phyloP scores from a whole-genome alignment of 2,113 vertebrate species.

The Hemichromis elongatus region DNA sequence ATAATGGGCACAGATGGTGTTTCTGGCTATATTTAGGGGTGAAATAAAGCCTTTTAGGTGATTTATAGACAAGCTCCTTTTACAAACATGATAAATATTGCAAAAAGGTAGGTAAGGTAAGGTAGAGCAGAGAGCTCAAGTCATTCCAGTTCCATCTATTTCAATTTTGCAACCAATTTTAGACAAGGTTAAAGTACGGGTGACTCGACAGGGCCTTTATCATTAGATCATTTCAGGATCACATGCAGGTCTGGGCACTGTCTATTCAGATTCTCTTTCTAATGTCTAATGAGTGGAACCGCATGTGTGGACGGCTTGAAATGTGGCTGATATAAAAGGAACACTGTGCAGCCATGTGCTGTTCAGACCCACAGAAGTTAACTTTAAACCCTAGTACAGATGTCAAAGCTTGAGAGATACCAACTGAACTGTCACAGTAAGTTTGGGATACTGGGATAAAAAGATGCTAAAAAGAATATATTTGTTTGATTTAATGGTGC shows the following conservation, averaged over 20 bases:
- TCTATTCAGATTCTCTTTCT: constrained; percentile 7
- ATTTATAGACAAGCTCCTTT: not conserved
- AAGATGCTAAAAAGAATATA: not conserved
- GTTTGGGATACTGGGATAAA: not conserved
- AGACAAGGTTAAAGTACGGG: not conserved
- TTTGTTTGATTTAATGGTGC: not conserved
- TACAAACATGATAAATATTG: not conserved
- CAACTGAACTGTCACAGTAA: not conserved
- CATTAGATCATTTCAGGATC: constrained; percentile 35
- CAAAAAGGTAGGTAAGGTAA: not conserved
- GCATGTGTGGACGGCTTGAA: not conserved
- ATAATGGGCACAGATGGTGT: not conserved
- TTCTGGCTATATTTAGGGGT: not conserved
- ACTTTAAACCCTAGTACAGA: not conserved
- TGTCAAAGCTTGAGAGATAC: not conserved
- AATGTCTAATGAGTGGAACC: not conserved
- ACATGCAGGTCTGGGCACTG: constrained; percentile 7
- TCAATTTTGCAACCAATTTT: not conserved
- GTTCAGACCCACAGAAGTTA: not conserved
- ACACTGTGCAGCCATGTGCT: not conserved
- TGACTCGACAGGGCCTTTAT: not conserved
- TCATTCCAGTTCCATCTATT: not conserved
- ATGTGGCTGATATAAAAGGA: not conserved
- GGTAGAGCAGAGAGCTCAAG: not conserved
- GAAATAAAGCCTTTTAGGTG: not conserved